Base-by-base conservation (phyloP, 2,888 invertebrate genomes). In the Cosmorhoe ocellata region DNA sequence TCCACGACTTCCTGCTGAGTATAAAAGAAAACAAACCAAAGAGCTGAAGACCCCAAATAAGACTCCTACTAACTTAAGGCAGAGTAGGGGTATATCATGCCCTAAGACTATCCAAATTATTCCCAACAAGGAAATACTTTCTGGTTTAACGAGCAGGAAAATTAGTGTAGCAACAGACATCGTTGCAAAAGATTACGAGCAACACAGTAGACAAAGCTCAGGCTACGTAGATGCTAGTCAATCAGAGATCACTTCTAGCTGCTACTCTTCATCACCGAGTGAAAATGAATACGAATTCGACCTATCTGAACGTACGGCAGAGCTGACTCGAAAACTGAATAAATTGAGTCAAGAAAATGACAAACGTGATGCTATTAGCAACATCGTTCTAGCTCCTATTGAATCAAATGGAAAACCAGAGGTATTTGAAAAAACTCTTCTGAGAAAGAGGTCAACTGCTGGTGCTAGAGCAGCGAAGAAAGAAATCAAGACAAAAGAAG, bases 41-140 rank as follows among this genome's bases (percentile, higher is more conserved):
- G 84, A 84, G 32, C 84, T 93, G 54, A 89, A 91, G 64, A 91
- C 92, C 5, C 93, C 93, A 14, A 89, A 83, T 41, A 89, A 84
- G 72, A 86, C 85, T 0, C 90, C 90, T 10, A 60, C 33, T 5
- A 81, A 78, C 22, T 71, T 84, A 9, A 76, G 84, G 59, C 76
- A 79, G 12, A 65, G 66, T 18, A 74, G 89, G 66, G 88, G 88
- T 58, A 86, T 83, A 64, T 91, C 83, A 18, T 92, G 82, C 76
- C 91, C 79, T 55, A 92, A 90, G 84, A 91, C 83, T 4, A 91
- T 91, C 57, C 87, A 91, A 65, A 90, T 90, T 43, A 87, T 91
- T 33, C 85, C 89, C 45, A 84, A 90, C 53, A 82, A 71, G 59
- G 92, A 92, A 76, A 82, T 92, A 53, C 72, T 92, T 39, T 87